Conservation (phyloP, 2,888 invertebrate genomes). For the Smittia aterrima region DNA sequence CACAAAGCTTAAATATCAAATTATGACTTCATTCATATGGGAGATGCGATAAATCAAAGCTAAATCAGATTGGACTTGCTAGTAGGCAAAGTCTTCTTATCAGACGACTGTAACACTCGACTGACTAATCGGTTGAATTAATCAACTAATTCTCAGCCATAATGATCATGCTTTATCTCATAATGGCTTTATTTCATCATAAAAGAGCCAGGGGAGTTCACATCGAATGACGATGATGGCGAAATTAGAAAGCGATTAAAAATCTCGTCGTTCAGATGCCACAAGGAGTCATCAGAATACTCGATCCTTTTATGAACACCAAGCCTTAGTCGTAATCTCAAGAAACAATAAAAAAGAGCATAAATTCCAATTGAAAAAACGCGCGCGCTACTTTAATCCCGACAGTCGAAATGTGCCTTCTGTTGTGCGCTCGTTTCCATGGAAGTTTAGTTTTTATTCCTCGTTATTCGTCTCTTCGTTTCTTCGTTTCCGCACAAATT, state of each 20-base stretch:
- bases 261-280: background rate
- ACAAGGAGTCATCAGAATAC: background rate
- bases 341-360: constrained; percentile 27
- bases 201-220: background rate
- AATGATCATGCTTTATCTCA: constrained; percentile 27
- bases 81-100: background rate
- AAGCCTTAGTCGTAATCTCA: constrained; percentile 12
- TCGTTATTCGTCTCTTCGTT: background rate
- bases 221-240: background rate
- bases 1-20: background rate
- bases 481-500: constrained; percentile 5
- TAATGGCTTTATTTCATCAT: constrained; percentile 20
- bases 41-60: constrained; percentile 5
- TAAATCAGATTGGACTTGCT: background rate
- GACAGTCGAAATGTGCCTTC: constrained; percentile 15
- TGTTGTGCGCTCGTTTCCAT: constrained; percentile 8
- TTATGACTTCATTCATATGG: background rate
- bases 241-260: constrained; percentile 36
- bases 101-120: background rate
- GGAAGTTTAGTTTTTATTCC: constrained; percentile 16
- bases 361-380: constrained; percentile 36
- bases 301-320: background rate
- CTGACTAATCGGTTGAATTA: constrained; percentile 30
- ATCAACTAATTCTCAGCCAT: constrained; percentile 24
- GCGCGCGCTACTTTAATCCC: background rate